Base-by-base conservation (phyloP, 1,140 invertebrate species). In the Apolygus lucorum region DNA sequence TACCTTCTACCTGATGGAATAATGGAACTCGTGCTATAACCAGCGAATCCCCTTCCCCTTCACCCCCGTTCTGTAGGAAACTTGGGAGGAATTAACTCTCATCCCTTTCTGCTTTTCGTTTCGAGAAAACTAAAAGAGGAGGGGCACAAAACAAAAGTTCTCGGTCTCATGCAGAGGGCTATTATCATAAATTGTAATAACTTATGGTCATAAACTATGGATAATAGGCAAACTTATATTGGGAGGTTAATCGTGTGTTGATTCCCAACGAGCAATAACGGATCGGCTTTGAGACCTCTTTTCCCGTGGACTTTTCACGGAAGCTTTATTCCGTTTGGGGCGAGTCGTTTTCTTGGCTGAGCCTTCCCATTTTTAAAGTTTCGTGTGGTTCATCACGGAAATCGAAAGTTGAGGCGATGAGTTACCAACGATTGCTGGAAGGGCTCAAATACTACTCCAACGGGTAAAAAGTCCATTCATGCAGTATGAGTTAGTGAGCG, bases 111-210 rank as follows among this genome's bases (percentile, higher is more conserved):
- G n/a, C n/a, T n/a, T n/a, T n/a, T n/a, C n/a, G n/a, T n/a, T n/a
- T n/a, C n/a, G n/a, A n/a, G n/a, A n/a, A n/a, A n/a, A n/a, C n/a
- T n/a, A n/a, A n/a, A n/a, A n/a, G n/a, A n/a, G n/a, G n/a, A n/a
- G n/a, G 17, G 17, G 4, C 34, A 42, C 34, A 17, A 17, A 42
- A 42, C 4, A 42, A 42, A 42, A 42, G 4, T 42, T 42, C 4
- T 42, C 17, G 4, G 34, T 8, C n/a, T 8, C 34, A 42, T 42
- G 34, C 34, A 42, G 34, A 42, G 11, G 54, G 22, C 54, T 21
- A 59, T 59, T 59, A 59, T 59, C 54, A 59, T 59, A 59, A 59
- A 59, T 59, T 59, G 54, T 59, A 59, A 59, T 13, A 59, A 59
- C 54, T 13, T 59, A 59, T 59, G 54, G 54, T 59, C 54, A 24